phyloP scores from a whole-genome alignment of 2,797 vertebrate species.

The Myotis pilosus region DNA sequence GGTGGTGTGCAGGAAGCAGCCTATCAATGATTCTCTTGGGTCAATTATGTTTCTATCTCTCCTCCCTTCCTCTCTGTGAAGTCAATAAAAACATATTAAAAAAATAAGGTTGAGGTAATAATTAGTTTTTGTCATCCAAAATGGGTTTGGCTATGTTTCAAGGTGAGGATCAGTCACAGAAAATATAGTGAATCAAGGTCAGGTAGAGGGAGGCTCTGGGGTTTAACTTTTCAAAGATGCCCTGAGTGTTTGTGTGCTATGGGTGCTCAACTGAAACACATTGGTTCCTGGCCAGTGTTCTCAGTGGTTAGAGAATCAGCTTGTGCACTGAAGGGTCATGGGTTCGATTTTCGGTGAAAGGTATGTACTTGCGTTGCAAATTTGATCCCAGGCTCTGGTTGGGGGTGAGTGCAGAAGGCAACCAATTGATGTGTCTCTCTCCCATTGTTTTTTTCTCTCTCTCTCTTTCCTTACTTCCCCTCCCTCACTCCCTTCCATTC shows the following conservation, averaged over 20 bases:
- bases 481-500: background rate
- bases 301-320: background rate
- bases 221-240: background rate
- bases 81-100: background rate
- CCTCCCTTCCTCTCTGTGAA: background rate
- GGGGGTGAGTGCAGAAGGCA: background rate
- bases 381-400: background rate
- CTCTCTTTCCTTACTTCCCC: background rate
- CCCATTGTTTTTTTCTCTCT: background rate
- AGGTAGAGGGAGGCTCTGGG: background rate
- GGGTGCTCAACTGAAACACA: background rate
- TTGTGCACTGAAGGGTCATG: background rate
- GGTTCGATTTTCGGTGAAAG: background rate
- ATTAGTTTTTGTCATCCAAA: background rate
- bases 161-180: background rate
- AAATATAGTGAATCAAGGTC: background rate
- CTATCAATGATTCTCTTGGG: background rate
- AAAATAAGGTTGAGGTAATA: background rate
- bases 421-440: background rate
- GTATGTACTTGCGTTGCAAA: background rate
- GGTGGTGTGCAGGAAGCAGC: too few species aligned
- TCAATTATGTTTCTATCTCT: background rate
- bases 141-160: background rate
- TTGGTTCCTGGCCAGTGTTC: too few species aligned
- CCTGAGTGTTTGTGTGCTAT: background rate